These are phyloP conservation scores for Chauna torquata DNA, from an alignment of 2,113 vertebrate genomes.

Conservation along the genomic window DNA sequence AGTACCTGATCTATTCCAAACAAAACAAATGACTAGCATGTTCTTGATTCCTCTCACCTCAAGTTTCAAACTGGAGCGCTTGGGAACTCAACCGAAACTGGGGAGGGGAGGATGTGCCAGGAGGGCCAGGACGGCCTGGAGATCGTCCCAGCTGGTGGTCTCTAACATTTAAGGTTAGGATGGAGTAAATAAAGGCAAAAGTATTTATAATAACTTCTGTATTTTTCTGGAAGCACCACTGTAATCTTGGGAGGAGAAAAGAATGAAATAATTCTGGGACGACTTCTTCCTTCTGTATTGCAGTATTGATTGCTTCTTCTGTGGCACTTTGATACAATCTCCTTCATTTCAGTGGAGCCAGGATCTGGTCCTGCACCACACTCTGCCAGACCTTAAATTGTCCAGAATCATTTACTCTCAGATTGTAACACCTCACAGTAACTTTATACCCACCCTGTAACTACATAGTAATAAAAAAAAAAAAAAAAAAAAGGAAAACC, in stretches of 20 bases:
- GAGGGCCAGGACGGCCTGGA: not conserved
- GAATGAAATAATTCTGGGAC: not conserved
- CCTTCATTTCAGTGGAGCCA: not conserved
- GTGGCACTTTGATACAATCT: not conserved
- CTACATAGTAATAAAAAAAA: not conserved
- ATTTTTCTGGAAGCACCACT: not conserved
- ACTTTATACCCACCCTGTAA: slow-evolving; percentile 29
- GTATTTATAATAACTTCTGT: not conserved
- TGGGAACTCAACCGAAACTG: not conserved
- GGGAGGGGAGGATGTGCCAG: too few species aligned
- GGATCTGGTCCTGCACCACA: not conserved
- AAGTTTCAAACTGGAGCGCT: not conserved
- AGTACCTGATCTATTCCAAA: not conserved
- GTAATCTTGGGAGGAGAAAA: not conserved
- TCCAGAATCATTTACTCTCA: not conserved
- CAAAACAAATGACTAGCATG: not conserved
- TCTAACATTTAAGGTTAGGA: not conserved
- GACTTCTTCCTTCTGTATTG: not conserved
- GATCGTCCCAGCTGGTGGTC: slow-evolving; percentile 40
- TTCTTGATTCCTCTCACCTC: not conserved
- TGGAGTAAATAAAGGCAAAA: not conserved
- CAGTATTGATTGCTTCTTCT: not conserved
- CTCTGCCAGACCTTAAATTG: slow-evolving; percentile 31
- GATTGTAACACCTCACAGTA: slow-evolving; percentile 33
- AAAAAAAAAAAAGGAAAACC: not conserved